Evolutionary conservation across 2,888 invertebrate genomes (phyloP).

Genomic region (Pantelozetes paolii): DNA sequence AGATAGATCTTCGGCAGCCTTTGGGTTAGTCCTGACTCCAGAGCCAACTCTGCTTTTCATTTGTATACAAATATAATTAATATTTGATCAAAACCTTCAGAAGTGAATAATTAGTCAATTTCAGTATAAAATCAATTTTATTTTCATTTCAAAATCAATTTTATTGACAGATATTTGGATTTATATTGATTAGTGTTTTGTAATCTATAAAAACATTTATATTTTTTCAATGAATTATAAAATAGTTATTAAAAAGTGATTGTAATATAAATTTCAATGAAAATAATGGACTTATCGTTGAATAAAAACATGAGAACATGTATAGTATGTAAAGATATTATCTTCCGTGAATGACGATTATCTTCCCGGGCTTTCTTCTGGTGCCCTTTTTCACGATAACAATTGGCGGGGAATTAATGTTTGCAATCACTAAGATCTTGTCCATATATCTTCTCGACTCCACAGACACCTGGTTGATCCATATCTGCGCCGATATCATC

Average conservation of each 20-base stretch:
- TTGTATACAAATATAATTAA: too few relatives aligned
- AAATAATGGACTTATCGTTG: background rate
- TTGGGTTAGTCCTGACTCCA: background rate
- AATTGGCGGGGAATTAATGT: conserved; percentile 22
- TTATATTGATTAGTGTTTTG: background rate
- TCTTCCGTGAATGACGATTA: conserved; percentile 27
- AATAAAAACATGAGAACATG: background rate
- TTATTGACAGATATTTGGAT: conserved; percentile 9
- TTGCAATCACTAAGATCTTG: conserved; percentile 8
- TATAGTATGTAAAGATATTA: background rate
- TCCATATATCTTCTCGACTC: background rate
- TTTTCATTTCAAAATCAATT: background rate
- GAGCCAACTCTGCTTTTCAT: too few relatives aligned
- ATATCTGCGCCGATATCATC: background rate
- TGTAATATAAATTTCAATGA: background rate
- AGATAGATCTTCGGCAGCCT: background rate
- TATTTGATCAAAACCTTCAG: too few relatives aligned
- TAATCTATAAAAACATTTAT: too few relatives aligned
- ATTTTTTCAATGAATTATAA: too few relatives aligned
- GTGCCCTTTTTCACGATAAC: background rate
- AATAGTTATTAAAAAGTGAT: too few relatives aligned
- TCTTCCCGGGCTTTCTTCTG: conserved; percentile 6
- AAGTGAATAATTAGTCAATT: too few relatives aligned
- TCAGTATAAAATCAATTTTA: too few relatives aligned
- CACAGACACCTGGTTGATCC: background rate